Percentiles rank a stretch among this genome's conserved stretches.
These are phyloP conservation scores for Barnardius zonarius DNA, from an alignment of 2,113 vertebrate genomes.

Conservation along the genomic window DNA sequence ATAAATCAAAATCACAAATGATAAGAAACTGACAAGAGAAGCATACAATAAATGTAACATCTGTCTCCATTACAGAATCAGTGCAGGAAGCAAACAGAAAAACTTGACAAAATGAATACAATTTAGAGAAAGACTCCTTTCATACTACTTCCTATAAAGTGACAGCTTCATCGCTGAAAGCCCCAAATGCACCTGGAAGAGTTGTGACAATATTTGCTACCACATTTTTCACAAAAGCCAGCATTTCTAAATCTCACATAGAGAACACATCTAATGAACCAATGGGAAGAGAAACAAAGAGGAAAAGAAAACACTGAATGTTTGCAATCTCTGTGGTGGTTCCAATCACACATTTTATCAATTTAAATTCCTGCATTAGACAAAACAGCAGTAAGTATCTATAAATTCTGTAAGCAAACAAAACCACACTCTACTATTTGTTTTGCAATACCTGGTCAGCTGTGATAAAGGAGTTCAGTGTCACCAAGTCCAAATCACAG, in stretches of 20 bases:
- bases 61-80: neutral
- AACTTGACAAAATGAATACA: neutral
- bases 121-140: neutral
- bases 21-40: neutral
- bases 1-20: neutral
- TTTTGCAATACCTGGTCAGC: neutral
- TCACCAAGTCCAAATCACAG: neutral
- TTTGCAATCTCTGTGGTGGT: neutral
- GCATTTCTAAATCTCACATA: neutral
- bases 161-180: neutral
- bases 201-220: neutral
- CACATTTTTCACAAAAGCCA: neutral
- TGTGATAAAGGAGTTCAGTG: conserved; percentile 3
- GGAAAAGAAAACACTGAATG: neutral
- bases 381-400: neutral
- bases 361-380: neutral
- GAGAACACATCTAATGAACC: neutral
- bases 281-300: neutral
- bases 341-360: neutral
- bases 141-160: neutral
- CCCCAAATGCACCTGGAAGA: neutral
- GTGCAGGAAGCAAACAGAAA: neutral
- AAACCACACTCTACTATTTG: neutral
- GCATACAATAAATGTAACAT: neutral
- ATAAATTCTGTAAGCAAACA: neutral